These are phyloP conservation scores for Leptodactylus fallax DNA, from an alignment of 2,797 vertebrate genomes.

Conservation along the genomic window DNA sequence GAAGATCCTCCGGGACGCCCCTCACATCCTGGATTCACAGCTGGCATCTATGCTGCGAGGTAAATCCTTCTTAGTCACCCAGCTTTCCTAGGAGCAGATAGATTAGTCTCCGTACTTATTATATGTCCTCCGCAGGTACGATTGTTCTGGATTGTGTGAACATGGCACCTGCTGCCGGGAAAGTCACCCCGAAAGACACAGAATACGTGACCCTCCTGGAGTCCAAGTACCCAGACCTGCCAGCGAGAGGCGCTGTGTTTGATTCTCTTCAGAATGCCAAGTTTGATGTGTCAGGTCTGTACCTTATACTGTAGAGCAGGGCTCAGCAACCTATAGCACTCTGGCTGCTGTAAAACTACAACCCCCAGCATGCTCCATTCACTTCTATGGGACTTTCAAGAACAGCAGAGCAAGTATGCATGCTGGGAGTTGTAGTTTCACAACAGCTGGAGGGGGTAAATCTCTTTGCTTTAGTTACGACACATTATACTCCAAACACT, in stretches of 20 bases:
- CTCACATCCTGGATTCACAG: conserved; percentile 81
- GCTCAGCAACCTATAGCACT: too few relatives aligned
- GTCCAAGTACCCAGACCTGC: conserved; percentile 81
- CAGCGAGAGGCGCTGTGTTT: conserved; percentile 80
- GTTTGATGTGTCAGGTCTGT: conserved; percentile 89
- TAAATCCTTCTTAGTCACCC: conserved; percentile 68
- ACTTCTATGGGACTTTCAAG: too few relatives aligned
- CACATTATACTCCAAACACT: too few relatives aligned
- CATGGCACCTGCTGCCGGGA: conserved; percentile 87
- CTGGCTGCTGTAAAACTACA: too few relatives aligned
- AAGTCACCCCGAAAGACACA: conserved; percentile 87
- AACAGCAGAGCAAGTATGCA: too few relatives aligned
- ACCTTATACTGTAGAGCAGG: background rate
- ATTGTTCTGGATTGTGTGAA: conserved; percentile 92
- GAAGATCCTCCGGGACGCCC: conserved; percentile 82
- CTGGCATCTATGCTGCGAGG: conserved; percentile 85
- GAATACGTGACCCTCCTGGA: conserved; percentile 78
- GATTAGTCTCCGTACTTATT: background rate
- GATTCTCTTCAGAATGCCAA: conserved; percentile 84
- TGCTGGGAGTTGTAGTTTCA: too few relatives aligned
- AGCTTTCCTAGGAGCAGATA: background rate
- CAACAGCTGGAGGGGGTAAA: too few relatives aligned
- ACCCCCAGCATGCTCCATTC: too few relatives aligned
- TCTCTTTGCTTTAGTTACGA: too few relatives aligned
- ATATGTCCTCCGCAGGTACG: conserved; percentile 73